Conservation (phyloP, 2,888 invertebrate genomes). For the Cantharis rufa region DNA sequence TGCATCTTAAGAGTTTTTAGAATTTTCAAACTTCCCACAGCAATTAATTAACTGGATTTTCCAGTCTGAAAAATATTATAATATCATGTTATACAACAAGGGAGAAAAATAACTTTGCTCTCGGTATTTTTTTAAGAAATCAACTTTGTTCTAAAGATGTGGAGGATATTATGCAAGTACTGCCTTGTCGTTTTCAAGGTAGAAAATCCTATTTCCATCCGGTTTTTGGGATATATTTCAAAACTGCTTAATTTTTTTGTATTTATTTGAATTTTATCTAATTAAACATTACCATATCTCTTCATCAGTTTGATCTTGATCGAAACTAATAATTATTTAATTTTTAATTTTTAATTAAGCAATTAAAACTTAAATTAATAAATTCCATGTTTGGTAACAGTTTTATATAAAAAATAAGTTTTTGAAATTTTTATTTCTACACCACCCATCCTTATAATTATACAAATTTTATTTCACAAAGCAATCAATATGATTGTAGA, state of each 20-base stretch:
- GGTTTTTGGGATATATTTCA: background rate
- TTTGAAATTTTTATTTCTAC: background rate
- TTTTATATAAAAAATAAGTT: background rate
- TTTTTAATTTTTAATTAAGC: background rate
- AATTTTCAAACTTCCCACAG: too few relatives aligned
- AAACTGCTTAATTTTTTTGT: background rate
- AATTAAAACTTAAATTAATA: background rate
- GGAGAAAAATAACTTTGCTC: too few relatives aligned
- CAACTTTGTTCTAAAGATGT: too few relatives aligned
- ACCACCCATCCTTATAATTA: background rate
- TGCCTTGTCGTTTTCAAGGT: background rate
- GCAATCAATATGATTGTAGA: background rate
- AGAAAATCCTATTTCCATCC: background rate
- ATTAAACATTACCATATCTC: background rate
- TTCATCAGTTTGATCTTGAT: background rate
- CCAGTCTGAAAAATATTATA: too few relatives aligned
- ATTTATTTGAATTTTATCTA: background rate
- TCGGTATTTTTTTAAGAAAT: too few relatives aligned
- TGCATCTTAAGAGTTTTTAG: too few relatives aligned
- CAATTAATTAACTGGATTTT: too few relatives aligned
- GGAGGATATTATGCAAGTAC: too few relatives aligned
- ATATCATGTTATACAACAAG: too few relatives aligned
- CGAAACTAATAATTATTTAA: background rate
- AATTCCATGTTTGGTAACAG: background rate
- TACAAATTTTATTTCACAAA: background rate